phyloP scores from a whole-genome alignment of 2,888 invertebrate genomes.

The Isoperla grammatica region DNA sequence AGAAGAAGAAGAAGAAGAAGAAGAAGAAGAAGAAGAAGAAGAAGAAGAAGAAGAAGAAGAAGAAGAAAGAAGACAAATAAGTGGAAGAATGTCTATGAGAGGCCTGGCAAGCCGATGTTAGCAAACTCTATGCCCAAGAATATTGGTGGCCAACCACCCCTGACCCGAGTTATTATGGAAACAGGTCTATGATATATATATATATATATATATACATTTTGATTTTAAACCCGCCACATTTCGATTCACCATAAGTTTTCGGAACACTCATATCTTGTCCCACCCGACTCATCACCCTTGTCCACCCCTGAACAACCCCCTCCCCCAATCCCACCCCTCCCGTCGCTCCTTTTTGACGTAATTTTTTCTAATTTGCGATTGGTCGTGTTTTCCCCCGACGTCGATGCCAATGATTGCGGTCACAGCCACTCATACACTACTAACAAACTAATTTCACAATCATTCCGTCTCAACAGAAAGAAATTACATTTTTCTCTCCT shows the following conservation, averaged over 20 bases:
- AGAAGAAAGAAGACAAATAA: not conserved
- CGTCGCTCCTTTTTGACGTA: not conserved
- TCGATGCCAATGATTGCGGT: constrained; percentile 3
- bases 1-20: not conserved
- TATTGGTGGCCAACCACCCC: no score
- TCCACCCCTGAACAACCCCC: not conserved
- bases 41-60: not conserved
- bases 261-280: no score
- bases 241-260: no score
- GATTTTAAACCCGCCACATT: not conserved
- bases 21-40: not conserved
- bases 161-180: no score
- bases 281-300: no score
- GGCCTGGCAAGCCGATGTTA: no score
- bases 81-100: not conserved
- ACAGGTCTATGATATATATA: no score
- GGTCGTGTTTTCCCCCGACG: constrained; percentile 3
- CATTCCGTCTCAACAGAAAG: constrained; percentile 30
- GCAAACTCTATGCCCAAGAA: no score
- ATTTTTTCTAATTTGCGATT: constrained; percentile 3
- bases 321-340: not conserved
- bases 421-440: not conserved
- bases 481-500: constrained; percentile 31
- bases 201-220: no score
- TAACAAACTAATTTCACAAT: constrained; percentile 26